Conservation (phyloP, 2,113 vertebrate species). For the Galeopterus variegatus region DNA sequence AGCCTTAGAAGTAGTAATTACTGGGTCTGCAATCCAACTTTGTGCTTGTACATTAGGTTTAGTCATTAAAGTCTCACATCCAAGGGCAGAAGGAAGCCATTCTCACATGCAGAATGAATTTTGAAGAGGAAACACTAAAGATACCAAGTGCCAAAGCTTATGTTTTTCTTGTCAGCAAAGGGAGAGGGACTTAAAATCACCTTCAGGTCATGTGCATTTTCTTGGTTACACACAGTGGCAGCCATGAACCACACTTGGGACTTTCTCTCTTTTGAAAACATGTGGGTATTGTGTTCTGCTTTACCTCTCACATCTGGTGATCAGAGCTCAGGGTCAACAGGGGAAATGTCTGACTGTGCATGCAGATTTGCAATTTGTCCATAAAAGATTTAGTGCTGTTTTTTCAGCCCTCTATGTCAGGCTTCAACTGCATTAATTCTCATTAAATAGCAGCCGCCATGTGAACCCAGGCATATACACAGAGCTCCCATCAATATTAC, state of each 20-base stretch:
- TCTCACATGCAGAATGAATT: slow-evolving; percentile 65
- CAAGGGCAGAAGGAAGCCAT: slow-evolving; percentile 61
- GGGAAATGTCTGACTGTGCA: slow-evolving; percentile 73
- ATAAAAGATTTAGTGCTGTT: slow-evolving; percentile 78
- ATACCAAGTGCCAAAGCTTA: slow-evolving; percentile 53
- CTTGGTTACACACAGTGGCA: slow-evolving; percentile 70
- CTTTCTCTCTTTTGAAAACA: slow-evolving; percentile 64
- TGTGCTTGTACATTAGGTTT: slow-evolving; percentile 59
- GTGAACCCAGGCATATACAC: slow-evolving; percentile 19
- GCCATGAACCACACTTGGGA: slow-evolving; percentile 47
- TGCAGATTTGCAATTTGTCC: slow-evolving; percentile 75
- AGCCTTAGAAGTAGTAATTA: not conserved
- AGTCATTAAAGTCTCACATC: slow-evolving; percentile 51
- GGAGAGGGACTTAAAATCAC: slow-evolving; percentile 64
- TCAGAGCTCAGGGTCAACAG: slow-evolving; percentile 73
- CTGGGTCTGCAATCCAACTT: not conserved
- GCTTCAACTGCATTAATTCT: slow-evolving; percentile 46
- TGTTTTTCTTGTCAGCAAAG: slow-evolving; percentile 74
- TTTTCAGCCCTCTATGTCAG: slow-evolving; percentile 71
- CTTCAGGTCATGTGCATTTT: slow-evolving; percentile 70
- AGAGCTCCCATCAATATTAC: not conserved
- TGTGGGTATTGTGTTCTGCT: slow-evolving; percentile 68
- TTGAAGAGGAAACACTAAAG: slow-evolving; percentile 68
- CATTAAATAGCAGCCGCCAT: slow-evolving; percentile 62
- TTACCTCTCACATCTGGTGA: slow-evolving; percentile 74